Base-by-base conservation (phyloP, 2,888 invertebrate genomes). In the Heterodera filipjevi region DNA sequence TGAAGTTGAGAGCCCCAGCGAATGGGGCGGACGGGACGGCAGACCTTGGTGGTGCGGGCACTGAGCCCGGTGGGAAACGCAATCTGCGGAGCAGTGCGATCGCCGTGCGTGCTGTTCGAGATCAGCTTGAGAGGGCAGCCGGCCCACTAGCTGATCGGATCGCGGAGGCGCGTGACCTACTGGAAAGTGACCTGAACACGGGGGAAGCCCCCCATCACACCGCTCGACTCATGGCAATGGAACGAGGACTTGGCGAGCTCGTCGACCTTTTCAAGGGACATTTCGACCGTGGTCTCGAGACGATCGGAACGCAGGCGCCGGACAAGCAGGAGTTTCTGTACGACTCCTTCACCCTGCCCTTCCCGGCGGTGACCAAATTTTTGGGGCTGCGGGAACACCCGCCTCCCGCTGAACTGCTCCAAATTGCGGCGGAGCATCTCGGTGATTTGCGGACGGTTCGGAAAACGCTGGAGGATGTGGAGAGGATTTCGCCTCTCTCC, bases 31-130 rank as follows among this genome's bases (percentile, higher is more conserved):
- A 39, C 0, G 39, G 0, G 12, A 10, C 39, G 39, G 2, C 39
- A 39, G 12, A 10, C 12, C 39, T 0, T 10, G 12, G 39, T 12
- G 39, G 39, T 39, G 70, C 71, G 71, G 39, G 85, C 86, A 84
- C 33, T 86, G 53, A 84, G 79, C 66, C 70, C 72, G 44, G 85
- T 81, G 68, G 75, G 83, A 39, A 22, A 84, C 16, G 46, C 85
- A 19, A 81, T 83, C 3, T 86, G 86, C 64, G 86, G 86, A 53
- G 74, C 84, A 0, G 81, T 79, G 44, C 75, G 81, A 10, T 85
- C 82, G 2, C 86, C 86, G 3, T 76, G 64, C 3, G 83, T 84
- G 39, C 39, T 12, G 12, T 39, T 39, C 39, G 39, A 12, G 39
- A 39, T 12, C 39, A 39, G 39, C 12, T 39, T 6, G 39, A 39